Percentiles rank a stretch among this genome's conserved stretches.
Evolutionary conservation across 2,888 invertebrate genomes (phyloP).

Genomic region (Cephus pulcher): DNA sequence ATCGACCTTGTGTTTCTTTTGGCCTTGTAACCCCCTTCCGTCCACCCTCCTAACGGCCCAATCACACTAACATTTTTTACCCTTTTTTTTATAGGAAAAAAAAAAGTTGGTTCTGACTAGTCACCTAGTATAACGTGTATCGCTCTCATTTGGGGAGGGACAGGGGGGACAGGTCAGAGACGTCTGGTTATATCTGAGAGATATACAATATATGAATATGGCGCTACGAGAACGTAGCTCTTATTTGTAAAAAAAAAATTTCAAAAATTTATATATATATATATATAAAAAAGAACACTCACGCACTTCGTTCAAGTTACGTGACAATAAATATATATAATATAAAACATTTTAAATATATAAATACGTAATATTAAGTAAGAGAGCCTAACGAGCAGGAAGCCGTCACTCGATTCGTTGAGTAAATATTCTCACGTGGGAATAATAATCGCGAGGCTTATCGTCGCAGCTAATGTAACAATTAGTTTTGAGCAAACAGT

Average conservation of each 20-base stretch:
- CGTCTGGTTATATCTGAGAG: background rate
- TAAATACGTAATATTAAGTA: background rate
- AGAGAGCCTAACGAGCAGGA: background rate
- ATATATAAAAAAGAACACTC: background rate
- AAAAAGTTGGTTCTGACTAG: background rate
- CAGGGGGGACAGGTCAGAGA: background rate
- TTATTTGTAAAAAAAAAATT: background rate
- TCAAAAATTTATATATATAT: background rate
- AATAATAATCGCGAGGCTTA: background rate
- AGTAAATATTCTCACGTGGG: background rate
- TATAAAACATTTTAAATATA: constrained; percentile 2
- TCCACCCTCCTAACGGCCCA: background rate
- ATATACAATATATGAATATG: background rate
- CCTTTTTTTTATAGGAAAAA: background rate
- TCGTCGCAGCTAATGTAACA: background rate
- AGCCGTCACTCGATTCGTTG: background rate
- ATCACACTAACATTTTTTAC: background rate
- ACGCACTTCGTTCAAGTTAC: background rate
- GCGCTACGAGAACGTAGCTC: background rate
- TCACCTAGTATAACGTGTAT: background rate
- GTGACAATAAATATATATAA: background rate
- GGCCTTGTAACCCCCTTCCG: background rate
- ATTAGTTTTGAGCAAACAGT: constrained; percentile 26
- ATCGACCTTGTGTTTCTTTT: background rate
- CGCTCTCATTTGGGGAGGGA: background rate